Conservation (phyloP, 2,888 invertebrate species). For the Athrips mouffetella region DNA sequence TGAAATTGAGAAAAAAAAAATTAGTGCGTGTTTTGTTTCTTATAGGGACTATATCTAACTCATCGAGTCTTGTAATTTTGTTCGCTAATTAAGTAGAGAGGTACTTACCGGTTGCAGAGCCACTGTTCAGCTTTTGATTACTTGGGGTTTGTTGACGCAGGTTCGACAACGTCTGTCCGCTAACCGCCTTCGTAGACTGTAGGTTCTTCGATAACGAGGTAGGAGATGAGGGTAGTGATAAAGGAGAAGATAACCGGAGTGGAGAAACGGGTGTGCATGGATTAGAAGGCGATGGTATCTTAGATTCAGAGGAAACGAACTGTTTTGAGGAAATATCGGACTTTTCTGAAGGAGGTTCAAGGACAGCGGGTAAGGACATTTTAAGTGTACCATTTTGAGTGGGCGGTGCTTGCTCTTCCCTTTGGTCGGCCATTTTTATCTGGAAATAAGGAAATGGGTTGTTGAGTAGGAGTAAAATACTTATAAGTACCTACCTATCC, state of each 20-base stretch:
- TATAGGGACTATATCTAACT: too few species aligned
- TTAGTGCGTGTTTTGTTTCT: too few species aligned
- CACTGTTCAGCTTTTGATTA: slow-evolving; percentile 40
- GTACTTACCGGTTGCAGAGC: slow-evolving; percentile 67
- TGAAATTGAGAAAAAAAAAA: too few species aligned
- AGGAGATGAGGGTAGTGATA: slow-evolving; percentile 59
- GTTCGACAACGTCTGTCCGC: slow-evolving; percentile 33
- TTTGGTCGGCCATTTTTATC: slow-evolving; percentile 56
- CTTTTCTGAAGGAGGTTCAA: slow-evolving; percentile 51
- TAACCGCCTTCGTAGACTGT: slow-evolving; percentile 42
- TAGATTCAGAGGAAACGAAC: slow-evolving; percentile 58
- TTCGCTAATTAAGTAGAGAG: not conserved
- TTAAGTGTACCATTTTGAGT: slow-evolving; percentile 45
- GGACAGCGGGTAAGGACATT: slow-evolving; percentile 61
- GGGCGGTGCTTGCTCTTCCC: slow-evolving; percentile 36
- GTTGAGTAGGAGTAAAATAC: too few species aligned
- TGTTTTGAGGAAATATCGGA: slow-evolving; percentile 38
- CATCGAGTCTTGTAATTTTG: too few species aligned
- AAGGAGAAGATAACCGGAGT: slow-evolving; percentile 53
- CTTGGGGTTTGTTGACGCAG: slow-evolving; percentile 33
- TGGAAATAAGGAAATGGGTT: slow-evolving; percentile 39
- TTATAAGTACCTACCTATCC: not conserved
- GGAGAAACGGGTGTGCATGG: slow-evolving; percentile 65
- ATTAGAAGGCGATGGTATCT: slow-evolving; percentile 59
- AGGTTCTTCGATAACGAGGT: slow-evolving; percentile 52